Evolutionary conservation across 2,888 invertebrate genomes (phyloP).

Genomic region (Chymomyza procnemis): DNA sequence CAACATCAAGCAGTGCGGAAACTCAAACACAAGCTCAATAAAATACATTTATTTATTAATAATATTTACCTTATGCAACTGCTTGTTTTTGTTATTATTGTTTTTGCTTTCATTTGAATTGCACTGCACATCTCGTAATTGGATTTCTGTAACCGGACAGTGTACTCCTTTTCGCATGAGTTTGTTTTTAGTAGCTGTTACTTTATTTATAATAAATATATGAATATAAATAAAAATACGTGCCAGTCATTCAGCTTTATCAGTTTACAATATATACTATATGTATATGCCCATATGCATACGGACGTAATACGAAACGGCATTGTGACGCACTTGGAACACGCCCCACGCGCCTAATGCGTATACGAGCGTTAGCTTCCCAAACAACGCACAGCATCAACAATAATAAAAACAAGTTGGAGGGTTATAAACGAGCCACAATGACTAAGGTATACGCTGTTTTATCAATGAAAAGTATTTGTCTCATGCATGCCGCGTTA

Average conservation of each 20-base stretch:
- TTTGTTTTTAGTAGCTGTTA: neutral
- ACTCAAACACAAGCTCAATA: conserved; percentile 26
- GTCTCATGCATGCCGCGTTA: too few relatives aligned
- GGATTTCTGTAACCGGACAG: neutral
- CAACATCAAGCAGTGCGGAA: conserved; percentile 21
- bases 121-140: neutral
- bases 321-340: neutral
- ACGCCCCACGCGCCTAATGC: neutral
- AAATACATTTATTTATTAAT: conserved; percentile 21
- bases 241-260: neutral
- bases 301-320: neutral
- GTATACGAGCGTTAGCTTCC: neutral
- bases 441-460: too few relatives aligned
- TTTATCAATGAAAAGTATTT: too few relatives aligned
- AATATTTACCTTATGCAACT: conserved; percentile 33
- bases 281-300: neutral
- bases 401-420: conserved; percentile 42
- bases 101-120: neutral
- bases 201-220: neutral
- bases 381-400: conserved; percentile 9
- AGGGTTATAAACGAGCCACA: too few relatives aligned
- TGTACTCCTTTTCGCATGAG: neutral
- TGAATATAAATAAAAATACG: neutral
- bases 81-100: conserved; percentile 7
- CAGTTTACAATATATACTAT: neutral